These are phyloP conservation scores for Oscheius sp. DNA, from an alignment of 2,888 invertebrate genomes.

Conservation along the genomic window DNA sequence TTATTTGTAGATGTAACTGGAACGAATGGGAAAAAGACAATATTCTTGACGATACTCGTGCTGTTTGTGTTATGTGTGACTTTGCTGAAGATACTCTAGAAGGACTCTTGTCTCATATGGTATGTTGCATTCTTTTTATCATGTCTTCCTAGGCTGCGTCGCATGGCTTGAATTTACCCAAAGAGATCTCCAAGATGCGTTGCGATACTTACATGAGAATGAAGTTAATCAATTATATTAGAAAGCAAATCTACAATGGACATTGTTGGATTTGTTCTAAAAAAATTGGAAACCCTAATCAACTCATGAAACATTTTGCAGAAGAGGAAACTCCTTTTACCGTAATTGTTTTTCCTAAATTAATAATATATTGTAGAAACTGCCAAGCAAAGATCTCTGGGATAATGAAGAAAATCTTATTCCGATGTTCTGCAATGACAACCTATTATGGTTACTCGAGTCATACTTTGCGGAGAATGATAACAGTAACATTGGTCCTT, in stretches of 20 bases:
- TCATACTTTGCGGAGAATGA: conserved; percentile 40
- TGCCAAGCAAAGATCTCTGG: conserved; percentile 61
- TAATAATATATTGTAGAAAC: conserved; percentile 52
- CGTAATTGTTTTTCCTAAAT: background rate
- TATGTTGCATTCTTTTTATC: conserved; percentile 23
- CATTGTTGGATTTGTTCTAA: conserved; percentile 80
- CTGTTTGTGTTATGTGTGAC: conserved; percentile 85
- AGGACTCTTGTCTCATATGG: conserved; percentile 75
- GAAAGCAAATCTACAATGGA: conserved; percentile 79
- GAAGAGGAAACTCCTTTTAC: conserved; percentile 73
- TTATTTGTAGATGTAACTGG: conserved; percentile 49
- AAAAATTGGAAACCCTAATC: conserved; percentile 75
- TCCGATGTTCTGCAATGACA: conserved; percentile 90
- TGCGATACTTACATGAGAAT: conserved; percentile 75
- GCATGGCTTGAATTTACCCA: background rate
- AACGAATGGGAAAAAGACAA: conserved; percentile 80
- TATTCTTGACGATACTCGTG: conserved; percentile 75
- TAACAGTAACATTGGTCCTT: too few species aligned
- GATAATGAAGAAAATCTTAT: conserved; percentile 77
- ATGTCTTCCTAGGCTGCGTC: background rate
- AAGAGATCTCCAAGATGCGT: conserved; percentile 38
- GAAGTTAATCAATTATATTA: conserved; percentile 88
- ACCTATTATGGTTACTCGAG: conserved; percentile 75
- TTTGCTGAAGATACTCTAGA: conserved; percentile 78
- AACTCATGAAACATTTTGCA: conserved; percentile 77